A percentile compares a stretch with the other conserved stretches of the same genome.
These are phyloP conservation scores for Bufotes viridis DNA, from an alignment of 2,797 vertebrate genomes.

Conservation along the genomic window DNA sequence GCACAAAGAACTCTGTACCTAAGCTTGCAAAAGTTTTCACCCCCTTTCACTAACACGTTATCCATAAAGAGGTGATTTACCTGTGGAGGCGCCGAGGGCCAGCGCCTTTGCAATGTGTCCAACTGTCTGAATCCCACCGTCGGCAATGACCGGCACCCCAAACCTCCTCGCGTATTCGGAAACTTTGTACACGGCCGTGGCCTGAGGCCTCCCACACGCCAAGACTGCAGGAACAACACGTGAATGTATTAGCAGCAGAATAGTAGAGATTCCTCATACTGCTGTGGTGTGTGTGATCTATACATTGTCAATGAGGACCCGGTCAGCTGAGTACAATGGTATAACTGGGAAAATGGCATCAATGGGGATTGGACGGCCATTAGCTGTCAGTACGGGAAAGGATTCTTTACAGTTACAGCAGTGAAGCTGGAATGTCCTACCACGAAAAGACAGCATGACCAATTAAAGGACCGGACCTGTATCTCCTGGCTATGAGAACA, in stretches of 20 bases:
- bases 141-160: constrained; percentile 92
- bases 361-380: no score
- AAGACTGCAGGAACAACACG: constrained; percentile 78
- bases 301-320: neutral
- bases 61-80: constrained; percentile 69
- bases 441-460: no score
- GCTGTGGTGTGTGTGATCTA: neutral
- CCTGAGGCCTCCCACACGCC: constrained; percentile 94
- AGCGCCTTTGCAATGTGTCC: constrained; percentile 95
- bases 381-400: neutral
- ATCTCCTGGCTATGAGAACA: neutral
- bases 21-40: neutral
- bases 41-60: neutral
- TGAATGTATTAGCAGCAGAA: neutral
- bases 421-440: no score
- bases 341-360: neutral
- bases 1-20: neutral
- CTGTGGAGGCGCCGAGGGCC: constrained; percentile 93
- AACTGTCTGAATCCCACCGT: constrained; percentile 94
- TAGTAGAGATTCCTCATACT: neutral
- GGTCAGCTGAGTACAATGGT: no score
- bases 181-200: constrained; percentile 97
- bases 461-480: neutral
- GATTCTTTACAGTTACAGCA: constrained; percentile 3
- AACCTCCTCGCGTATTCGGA: constrained; percentile 95